Base-by-base conservation (phyloP, 2,888 invertebrate genomes). In the Diadegma fenestrale region DNA sequence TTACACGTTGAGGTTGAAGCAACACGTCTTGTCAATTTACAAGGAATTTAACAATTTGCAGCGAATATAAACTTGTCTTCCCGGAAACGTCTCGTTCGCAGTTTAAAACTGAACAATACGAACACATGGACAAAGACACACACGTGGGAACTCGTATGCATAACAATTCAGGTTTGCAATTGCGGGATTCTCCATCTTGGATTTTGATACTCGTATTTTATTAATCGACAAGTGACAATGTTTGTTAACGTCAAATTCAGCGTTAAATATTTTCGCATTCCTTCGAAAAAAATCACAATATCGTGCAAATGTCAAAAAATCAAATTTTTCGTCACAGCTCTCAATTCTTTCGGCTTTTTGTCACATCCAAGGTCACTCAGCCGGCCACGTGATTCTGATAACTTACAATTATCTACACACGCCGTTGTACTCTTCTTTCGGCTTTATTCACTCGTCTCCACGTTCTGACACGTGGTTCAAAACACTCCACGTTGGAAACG, bases 21-120 rank as follows among this genome's bases (percentile, higher is more conserved):
- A 51, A 30, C 68, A 26, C 17, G 22, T 12, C 48, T 69, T 30
- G 33, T 48, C 30, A 30, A n/a, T 33, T 71, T 51, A 48, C 30
- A 30, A 12, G 30, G 33, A 71, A 51, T 48, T 45, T 26, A 71
- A 64, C 37, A 64, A 64, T 37, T 64, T n/a, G 30, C 48, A 5
- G 43, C 19, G 54, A 58, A 51, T 51, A 51, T 51, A 51, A 51
- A 58, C 58, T 33, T 33, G 51, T 69, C 69, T 30, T 69, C 48
- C 51, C 48, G 71, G 51, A 71, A 71, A 19, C n/a, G 33, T 10
- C 71, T 71, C 71, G 51, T 71, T 71, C 48, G 26, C 33, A n/a
- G 10, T 45, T 45, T 14, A 10, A 19, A 26, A 43, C 45, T 17
- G 17, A 26, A 68, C 22, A 17, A 26, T 26, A 37, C 30, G 30